Evolutionary conservation across 2,113 vertebrate species (phyloP).

Genomic region (Seriola dumerili): DNA sequence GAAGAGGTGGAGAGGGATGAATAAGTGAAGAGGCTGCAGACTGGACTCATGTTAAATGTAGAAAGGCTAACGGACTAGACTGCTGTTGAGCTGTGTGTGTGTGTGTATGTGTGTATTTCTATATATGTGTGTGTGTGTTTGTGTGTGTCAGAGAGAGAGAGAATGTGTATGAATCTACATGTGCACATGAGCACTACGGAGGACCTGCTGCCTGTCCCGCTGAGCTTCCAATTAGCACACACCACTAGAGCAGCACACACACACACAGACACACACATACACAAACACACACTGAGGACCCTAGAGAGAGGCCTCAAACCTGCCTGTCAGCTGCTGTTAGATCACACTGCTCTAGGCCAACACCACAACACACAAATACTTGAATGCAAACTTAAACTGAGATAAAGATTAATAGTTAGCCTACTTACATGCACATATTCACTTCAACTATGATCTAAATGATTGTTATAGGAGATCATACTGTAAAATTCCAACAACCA

Average conservation of each 20-base stretch:
- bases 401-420: slow-evolving; percentile 18
- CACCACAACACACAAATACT: slow-evolving; percentile 81
- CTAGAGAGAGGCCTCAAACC: slow-evolving; percentile 93
- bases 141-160: slow-evolving; percentile 27
- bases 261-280: slow-evolving; percentile 61
- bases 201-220: slow-evolving; percentile 73
- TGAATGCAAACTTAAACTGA: slow-evolving; percentile 39
- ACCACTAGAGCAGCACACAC: slow-evolving; percentile 73
- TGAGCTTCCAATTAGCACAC: slow-evolving; percentile 80
- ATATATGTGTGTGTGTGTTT: slow-evolving; percentile 32
- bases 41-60: slow-evolving; percentile 91
- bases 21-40: slow-evolving; percentile 81
- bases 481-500: not conserved
- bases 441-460: not conserved
- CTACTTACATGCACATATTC: not conserved
- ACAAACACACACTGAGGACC: slow-evolving; percentile 82
- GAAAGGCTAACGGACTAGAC: slow-evolving; percentile 91
- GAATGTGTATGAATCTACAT: slow-evolving; percentile 45
- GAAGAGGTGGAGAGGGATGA: slow-evolving; percentile 72
- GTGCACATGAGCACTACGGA: slow-evolving; percentile 41
- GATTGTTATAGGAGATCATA: not conserved
- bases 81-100: slow-evolving; percentile 83
- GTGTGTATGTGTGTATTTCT: slow-evolving; percentile 3
- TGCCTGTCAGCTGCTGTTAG: slow-evolving; percentile 96
- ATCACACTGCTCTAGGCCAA: slow-evolving; percentile 86